Evolutionary conservation across 2,113 vertebrate species (phyloP).

Genomic region (Aspiorhynchus laticeps): DNA sequence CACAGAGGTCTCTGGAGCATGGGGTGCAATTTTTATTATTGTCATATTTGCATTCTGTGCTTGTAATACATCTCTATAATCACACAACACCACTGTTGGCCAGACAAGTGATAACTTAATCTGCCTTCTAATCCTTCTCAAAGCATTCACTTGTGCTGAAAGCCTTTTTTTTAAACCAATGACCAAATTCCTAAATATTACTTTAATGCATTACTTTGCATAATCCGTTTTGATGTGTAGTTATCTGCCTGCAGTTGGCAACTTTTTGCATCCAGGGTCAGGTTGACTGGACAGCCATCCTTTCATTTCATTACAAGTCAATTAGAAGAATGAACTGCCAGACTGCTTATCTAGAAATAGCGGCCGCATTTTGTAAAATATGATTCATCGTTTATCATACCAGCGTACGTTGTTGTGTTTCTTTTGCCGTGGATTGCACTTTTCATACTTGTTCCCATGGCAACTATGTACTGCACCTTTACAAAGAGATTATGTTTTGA

Average conservation of each 20-base stretch:
- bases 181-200: conserved; percentile 45
- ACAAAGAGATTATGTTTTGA: conserved; percentile 27
- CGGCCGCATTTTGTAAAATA: not conserved
- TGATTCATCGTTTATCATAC: conserved; percentile 6
- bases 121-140: conserved; percentile 51
- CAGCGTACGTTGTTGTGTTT: conserved; percentile 33
- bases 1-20: conserved; percentile 22
- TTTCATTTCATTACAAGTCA: conserved; percentile 22
- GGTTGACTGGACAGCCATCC: conserved; percentile 9
- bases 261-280: conserved; percentile 7
- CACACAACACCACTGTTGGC: conserved; percentile 46
- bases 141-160: conserved; percentile 47
- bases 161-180: conserved; percentile 46
- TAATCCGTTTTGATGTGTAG: conserved; percentile 12
- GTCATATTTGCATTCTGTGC: conserved; percentile 41
- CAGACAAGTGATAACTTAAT: conserved; percentile 60
- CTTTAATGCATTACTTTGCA: conserved; percentile 29
- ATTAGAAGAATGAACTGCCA: conserved; percentile 16
- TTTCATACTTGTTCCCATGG: conserved; percentile 43
- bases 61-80: conserved; percentile 55
- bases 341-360: not conserved
- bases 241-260: not conserved
- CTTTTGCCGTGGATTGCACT: conserved; percentile 23
- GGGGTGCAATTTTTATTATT: conserved; percentile 40
- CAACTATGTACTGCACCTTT: conserved; percentile 39